Conservation (phyloP, 2,888 invertebrate species). For the Ophion ventricosus region DNA sequence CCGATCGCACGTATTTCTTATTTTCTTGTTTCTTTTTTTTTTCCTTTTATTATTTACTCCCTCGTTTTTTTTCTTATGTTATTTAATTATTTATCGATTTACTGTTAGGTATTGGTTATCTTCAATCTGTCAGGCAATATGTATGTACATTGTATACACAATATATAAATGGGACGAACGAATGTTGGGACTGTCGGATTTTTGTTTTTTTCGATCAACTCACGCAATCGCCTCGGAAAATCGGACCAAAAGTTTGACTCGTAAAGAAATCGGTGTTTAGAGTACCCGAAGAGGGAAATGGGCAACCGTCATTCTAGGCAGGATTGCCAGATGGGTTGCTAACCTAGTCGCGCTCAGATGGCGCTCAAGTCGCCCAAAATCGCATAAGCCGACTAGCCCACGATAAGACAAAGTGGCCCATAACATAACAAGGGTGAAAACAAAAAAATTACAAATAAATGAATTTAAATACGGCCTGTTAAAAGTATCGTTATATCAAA, state of each 20-base stretch:
- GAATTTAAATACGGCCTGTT: too few species aligned
- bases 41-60: slow-evolving; percentile 29
- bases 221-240: neutral
- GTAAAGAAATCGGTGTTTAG: too few species aligned
- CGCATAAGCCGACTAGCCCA: too few species aligned
- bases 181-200: neutral
- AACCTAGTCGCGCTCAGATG: too few species aligned
- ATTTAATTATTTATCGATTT: slow-evolving; percentile 72
- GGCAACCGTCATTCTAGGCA: neutral
- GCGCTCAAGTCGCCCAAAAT: too few species aligned
- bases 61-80: slow-evolving; percentile 66
- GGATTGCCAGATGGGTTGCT: too few species aligned
- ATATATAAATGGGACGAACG: slow-evolving; percentile 49
- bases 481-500: too few species aligned
- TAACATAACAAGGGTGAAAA: too few species aligned
- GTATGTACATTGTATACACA: slow-evolving; percentile 69
- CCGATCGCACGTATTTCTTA: slow-evolving; percentile 13
- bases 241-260: neutral
- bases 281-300: neutral
- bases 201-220: neutral
- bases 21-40: slow-evolving; percentile 21
- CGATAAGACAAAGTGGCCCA: too few species aligned
- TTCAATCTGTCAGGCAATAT: slow-evolving; percentile 68
- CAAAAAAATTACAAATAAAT: too few species aligned
- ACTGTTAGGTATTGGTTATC: slow-evolving; percentile 69